Percentiles rank a stretch among this genome's conserved stretches.
Evolutionary conservation across 2,888 invertebrate genomes (phyloP).

Genomic region (Andrena dorsata): DNA sequence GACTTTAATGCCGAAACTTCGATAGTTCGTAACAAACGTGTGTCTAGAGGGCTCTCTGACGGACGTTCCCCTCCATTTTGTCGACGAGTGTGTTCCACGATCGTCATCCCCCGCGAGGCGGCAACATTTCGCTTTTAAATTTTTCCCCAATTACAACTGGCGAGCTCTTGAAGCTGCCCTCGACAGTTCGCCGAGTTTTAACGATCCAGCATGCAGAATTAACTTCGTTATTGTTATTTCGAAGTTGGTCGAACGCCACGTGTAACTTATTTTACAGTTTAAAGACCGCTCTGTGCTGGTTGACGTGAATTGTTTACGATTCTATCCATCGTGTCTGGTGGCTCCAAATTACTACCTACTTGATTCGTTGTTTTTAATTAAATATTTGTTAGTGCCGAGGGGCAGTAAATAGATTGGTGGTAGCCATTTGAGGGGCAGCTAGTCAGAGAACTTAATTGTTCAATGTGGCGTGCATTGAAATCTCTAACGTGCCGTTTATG

Average conservation of each 20-base stretch:
- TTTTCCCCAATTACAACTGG: slow-evolving; percentile 69
- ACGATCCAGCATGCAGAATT: slow-evolving; percentile 68
- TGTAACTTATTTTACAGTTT: slow-evolving; percentile 42
- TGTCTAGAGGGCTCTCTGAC: slow-evolving; percentile 34
- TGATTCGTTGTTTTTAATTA: slow-evolving; percentile 5
- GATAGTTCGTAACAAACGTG: slow-evolving; percentile 52
- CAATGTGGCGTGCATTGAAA: too few relatives aligned
- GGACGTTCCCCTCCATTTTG: slow-evolving; percentile 3
- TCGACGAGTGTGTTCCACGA: slow-evolving; percentile 41
- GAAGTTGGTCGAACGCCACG: slow-evolving; percentile 21
- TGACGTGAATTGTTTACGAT: slow-evolving; percentile 34
- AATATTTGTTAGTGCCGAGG: neutral
- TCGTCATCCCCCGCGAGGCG: slow-evolving; percentile 66
- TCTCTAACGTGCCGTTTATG: too few relatives aligned
- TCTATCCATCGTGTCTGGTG: slow-evolving; percentile 4
- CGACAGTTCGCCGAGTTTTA: slow-evolving; percentile 71
- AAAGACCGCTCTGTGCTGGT: neutral
- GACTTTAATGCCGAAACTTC: slow-evolving; percentile 47
- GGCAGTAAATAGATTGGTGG: neutral
- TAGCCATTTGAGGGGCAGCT: neutral
- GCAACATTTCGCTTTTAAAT: slow-evolving; percentile 65
- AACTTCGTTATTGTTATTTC: slow-evolving; percentile 69
- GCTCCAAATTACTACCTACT: neutral
- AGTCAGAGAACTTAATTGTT: too few relatives aligned
- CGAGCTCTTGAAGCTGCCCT: slow-evolving; percentile 58